A percentile compares a stretch with the other conserved stretches of the same genome.
These are phyloP conservation scores for Tetrax tetrax DNA, from an alignment of 2,113 vertebrate species.

Conservation along the genomic window DNA sequence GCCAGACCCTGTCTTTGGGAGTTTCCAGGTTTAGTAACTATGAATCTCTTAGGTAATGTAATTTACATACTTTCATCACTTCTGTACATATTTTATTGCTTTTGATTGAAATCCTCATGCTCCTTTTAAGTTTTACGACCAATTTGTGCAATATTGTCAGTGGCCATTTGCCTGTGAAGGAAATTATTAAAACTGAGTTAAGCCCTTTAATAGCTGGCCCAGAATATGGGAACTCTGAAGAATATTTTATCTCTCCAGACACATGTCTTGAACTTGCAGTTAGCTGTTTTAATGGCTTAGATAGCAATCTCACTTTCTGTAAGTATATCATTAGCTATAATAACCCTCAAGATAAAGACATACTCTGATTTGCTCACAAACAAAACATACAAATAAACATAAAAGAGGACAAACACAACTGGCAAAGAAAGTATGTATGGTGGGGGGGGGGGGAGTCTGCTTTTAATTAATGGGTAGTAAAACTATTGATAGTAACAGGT, in stretches of 20 bases:
- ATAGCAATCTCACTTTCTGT: not conserved
- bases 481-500: not conserved
- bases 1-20: not conserved
- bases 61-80: not conserved
- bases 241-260: not conserved
- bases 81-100: not conserved
- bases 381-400: not conserved
- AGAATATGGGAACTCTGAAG: not conserved
- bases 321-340: not conserved
- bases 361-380: not conserved
- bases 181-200: not conserved
- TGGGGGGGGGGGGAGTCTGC: not conserved
- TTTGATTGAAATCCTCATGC: not conserved
- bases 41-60: not conserved
- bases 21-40: not conserved
- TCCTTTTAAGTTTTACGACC: not conserved
- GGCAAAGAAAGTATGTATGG: not conserved
- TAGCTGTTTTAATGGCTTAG: not conserved
- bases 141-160: not conserved
- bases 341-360: not conserved
- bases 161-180: not conserved
- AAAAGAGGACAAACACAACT: not conserved
- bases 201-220: not conserved
- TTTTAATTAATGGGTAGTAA: not conserved
- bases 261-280: not conserved